Base-by-base conservation (phyloP, 2,113 vertebrate species). In the Macaca nemestrina region DNA sequence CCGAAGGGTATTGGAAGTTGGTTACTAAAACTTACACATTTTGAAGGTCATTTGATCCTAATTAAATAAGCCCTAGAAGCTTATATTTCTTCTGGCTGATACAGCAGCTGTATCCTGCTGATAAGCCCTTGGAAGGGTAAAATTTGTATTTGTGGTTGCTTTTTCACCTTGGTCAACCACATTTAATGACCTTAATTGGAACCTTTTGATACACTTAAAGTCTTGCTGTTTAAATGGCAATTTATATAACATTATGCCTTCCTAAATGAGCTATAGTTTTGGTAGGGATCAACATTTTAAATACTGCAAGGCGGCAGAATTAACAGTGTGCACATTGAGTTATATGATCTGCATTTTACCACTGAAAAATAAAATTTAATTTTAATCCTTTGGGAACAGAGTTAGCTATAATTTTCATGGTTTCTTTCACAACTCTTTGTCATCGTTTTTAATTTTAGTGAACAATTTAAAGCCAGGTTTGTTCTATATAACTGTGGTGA, bases 151-250 rank as follows among this genome's bases (percentile, higher is more conserved):
- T 96, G 90, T 48, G 0, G 5, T 93, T 52, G 68, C 88, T 98
- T 98, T 98, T 98, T 96, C 97, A 98, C 97, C 96, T 97, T 98
- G 93, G 76, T 92, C 97, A 94, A 92, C 86, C 94, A 93, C 95
- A 97, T 95, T 88, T 83, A 93, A 88, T 96, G 97, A 98, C 88
- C 79, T 97, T 97, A 98, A 96, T 40, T 79, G 94, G 80, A 93
- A 94, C 40, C 85, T 98, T 94, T 98, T 95, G 87, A 98, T 96
- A 97, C 38, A 95, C 81, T 93, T 86, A 97, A 98, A 0, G 13
- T 45, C 97, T 98, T 97, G 93, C 94, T 98, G 95, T 94, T 98
- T 97, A 97, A 98, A 98, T 96, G 83, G 12, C 55, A 97, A 90
- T 98, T 98, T 98, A 97, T 90, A 96, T 97, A 96, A 92, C 90